A percentile compares a stretch with the other conserved stretches of the same genome.
Conservation (phyloP, 2,797 vertebrate species). For the Diplodus puntazzo region DNA sequence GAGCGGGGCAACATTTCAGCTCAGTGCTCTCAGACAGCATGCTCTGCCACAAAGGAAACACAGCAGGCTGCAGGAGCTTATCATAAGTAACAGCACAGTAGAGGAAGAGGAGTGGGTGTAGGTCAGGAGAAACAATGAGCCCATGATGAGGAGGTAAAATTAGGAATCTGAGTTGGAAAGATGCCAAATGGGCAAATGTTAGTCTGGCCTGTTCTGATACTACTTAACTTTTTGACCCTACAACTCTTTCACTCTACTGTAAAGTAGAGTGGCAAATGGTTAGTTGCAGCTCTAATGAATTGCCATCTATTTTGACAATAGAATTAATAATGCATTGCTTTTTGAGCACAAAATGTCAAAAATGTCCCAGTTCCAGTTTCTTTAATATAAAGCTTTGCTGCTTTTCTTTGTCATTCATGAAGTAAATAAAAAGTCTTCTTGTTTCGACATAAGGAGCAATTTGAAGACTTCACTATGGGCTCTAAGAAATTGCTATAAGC, state of each 20-base stretch:
- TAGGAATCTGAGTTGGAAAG: conserved; percentile 27
- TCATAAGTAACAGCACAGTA: conserved; percentile 26
- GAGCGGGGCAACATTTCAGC: conserved; percentile 7
- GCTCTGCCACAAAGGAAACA: conserved; percentile 26
- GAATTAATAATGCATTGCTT: too few relatives aligned
- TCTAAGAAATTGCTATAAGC: too few relatives aligned
- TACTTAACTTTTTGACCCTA: conserved; percentile 2
- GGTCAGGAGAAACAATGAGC: conserved; percentile 47
- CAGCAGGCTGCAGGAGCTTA: conserved; percentile 36
- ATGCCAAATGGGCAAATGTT: conserved; percentile 27
- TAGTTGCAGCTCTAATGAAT: too few relatives aligned
- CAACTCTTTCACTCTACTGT: not conserved
- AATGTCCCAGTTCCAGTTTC: too few relatives aligned
- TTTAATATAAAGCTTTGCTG: too few relatives aligned
- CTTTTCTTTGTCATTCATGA: too few relatives aligned
- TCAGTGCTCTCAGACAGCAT: conserved; percentile 24
- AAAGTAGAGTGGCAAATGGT: not conserved
- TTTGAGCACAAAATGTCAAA: too few relatives aligned
- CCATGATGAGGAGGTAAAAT: conserved; percentile 32
- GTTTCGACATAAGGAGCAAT: too few relatives aligned
- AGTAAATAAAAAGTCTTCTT: too few relatives aligned
- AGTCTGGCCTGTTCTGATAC: not conserved
- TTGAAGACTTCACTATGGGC: too few relatives aligned
- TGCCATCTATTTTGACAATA: too few relatives aligned
- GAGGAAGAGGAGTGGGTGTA: conserved; percentile 40